Evolutionary conservation across 2,888 invertebrate species (phyloP), one percentile per base, ranked within the genome.

Genomic region (Dicyrtoma fusca): DNA sequence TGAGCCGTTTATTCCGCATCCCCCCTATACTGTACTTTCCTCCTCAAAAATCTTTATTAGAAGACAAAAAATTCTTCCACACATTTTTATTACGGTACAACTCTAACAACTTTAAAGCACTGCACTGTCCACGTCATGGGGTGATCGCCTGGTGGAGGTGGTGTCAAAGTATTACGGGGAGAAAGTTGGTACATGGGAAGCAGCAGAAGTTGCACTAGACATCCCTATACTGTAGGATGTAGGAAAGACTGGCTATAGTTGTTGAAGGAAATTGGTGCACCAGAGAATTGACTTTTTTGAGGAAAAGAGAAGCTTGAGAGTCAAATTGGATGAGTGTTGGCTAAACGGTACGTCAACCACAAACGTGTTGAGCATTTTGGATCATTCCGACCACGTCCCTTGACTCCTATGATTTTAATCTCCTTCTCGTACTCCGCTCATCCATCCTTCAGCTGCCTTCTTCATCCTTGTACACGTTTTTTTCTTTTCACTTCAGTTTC

Each of bases 331-430:
- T 74, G 74, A 74, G 74, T 73, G 73, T 73, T 69, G 66, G 66
- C 73, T 73, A 74, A 74, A 74, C 74, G 74, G 64, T 74, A 74
- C 74, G 74, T 74, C 74, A 71, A 74, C 74, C 74, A 74, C 74
- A 74, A 74, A 74, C 74, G 74, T 74, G 74, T 66, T 72, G 74
- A 74, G 74, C 71, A 74, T 72, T 74, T 65, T 55, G 74, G 68
- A 74, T 74, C 55, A 71, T 69, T 68, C 63, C 59, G 51, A 51
- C 55, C 69, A 47, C 57, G 62, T 66, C 72, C 66, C 72, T 45
- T 57, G 64, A 64, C 66, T 72, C 72, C 71, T 59, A 71, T 62
- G 61, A 72, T 72, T 66, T 66, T 72, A 66, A 66, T 66, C 72
- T 72, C 66, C 72, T 47, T 49, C 65, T 71, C 44, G 49, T 64